Evolutionary conservation across 2,797 vertebrate genomes (phyloP).

Genomic region (Melanitta fusca): DNA sequence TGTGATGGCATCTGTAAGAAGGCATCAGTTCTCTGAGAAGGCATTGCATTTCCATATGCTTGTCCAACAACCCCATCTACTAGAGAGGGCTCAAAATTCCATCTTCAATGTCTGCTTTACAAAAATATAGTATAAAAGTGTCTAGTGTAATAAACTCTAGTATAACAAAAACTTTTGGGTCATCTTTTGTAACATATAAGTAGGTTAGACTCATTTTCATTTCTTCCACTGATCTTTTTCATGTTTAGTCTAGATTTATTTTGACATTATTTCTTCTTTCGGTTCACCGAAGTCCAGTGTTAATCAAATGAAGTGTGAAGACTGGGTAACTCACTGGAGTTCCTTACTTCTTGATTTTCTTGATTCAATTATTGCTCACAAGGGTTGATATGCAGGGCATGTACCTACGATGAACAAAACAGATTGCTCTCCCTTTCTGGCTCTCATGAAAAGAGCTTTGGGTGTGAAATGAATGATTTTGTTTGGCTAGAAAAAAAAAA

Average conservation of each 20-base stretch:
- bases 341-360: neutral
- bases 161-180: neutral
- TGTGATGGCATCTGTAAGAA: neutral
- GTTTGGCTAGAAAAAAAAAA: neutral
- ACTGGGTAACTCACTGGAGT: neutral
- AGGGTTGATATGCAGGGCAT: neutral
- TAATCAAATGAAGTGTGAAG: neutral
- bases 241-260: neutral
- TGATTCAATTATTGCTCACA: neutral
- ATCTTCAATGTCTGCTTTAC: neutral
- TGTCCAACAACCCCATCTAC: neutral
- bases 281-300: neutral
- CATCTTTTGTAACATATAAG: neutral
- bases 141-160: neutral
- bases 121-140: neutral
- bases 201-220: neutral
- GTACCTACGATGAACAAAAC: neutral
- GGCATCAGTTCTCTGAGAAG: neutral
- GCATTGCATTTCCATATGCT: neutral
- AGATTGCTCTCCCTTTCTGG: neutral
- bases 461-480: neutral
- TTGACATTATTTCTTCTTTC: neutral
- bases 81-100: neutral
- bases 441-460: neutral
- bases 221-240: neutral